Percentiles rank a stretch among this genome's conserved stretches.
phyloP scores from a whole-genome alignment of 2,797 vertebrate species.

The Amniataba percoides region DNA sequence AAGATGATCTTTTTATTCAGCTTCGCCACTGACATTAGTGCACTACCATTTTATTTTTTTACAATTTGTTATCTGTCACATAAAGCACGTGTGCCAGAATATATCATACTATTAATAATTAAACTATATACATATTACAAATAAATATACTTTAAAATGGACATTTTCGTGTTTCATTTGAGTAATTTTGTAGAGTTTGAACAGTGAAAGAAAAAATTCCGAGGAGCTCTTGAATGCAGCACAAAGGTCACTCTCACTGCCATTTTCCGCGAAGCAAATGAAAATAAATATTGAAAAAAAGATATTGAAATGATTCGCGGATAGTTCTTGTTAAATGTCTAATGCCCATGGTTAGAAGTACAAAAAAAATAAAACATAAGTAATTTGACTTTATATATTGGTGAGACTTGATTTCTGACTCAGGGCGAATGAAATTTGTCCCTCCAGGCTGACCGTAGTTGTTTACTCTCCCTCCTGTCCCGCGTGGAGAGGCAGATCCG shows the following conservation, averaged over 20 bases:
- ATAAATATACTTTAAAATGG: too few species aligned
- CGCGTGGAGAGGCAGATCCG: too few species aligned
- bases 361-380: accelerated
- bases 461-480: neutral
- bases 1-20: neutral
- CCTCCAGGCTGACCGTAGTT: slow-evolving; percentile 59
- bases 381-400: too few species aligned
- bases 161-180: accelerated
- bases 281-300: accelerated
- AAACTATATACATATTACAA: too few species aligned
- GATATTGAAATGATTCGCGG: accelerated
- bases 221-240: slow-evolving; percentile 20
- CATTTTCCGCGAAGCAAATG: neutral
- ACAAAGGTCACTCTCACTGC: accelerated
- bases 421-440: slow-evolving; percentile 37
- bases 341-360: accelerated
- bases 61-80: too few species aligned
- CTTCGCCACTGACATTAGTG: neutral
- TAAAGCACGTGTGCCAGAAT: neutral
- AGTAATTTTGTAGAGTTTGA: accelerated
- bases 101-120: neutral
- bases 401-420: accelerated
- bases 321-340: neutral
- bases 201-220: neutral
- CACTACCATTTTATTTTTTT: neutral